Percentiles rank a stretch among this genome's conserved stretches.
phyloP scores from a whole-genome alignment of 2,113 vertebrate species.

The Gymnogyps californianus region DNA sequence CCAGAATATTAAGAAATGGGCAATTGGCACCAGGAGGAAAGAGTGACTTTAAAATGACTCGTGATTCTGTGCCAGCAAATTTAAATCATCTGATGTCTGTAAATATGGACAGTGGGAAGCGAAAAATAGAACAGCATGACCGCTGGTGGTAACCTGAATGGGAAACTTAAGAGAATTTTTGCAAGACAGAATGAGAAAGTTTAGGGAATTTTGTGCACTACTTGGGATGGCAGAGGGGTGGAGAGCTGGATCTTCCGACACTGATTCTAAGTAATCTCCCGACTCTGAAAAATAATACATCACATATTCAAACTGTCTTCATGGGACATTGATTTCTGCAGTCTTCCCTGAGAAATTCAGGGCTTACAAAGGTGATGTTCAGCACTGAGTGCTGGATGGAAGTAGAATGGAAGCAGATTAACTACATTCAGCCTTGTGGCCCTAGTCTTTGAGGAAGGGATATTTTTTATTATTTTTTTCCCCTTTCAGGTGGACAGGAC shows the following conservation, averaged over 20 bases:
- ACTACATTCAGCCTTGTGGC: background rate
- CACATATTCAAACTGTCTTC: background rate
- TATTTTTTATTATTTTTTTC: background rate
- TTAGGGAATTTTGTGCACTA: background rate
- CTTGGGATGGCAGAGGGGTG: background rate
- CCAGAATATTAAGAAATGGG: background rate
- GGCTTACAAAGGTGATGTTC: background rate
- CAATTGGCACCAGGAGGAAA: background rate
- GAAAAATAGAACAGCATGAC: background rate
- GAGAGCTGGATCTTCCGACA: background rate
- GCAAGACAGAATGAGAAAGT: background rate
- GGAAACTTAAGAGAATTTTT: background rate
- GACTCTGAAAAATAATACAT: background rate
- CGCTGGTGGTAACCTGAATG: background rate
- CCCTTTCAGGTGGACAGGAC: background rate
- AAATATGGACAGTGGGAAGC: background rate
- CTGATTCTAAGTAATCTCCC: background rate
- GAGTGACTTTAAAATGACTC: background rate
- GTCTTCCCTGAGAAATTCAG: background rate
- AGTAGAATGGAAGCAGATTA: background rate
- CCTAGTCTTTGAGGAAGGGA: background rate
- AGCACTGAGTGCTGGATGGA: too few species aligned
- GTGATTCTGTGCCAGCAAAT: background rate
- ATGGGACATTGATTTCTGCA: background rate
- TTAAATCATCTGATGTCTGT: background rate